A percentile compares a stretch with the other conserved stretches of the same genome.
Conservation (phyloP, 2,888 invertebrate species). For the Cremastobaeus sp. region DNA sequence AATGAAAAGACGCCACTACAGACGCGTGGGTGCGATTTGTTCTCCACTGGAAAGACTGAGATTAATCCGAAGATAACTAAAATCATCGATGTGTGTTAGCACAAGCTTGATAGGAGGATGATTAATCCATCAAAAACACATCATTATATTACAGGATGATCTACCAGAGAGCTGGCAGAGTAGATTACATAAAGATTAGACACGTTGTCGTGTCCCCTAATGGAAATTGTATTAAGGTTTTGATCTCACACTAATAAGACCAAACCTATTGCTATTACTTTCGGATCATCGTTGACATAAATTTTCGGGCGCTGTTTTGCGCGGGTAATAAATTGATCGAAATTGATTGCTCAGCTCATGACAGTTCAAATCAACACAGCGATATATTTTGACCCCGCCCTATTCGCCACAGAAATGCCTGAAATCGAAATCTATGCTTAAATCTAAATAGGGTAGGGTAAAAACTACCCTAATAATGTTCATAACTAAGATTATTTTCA, state of each 20-base stretch:
- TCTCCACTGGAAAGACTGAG: not conserved
- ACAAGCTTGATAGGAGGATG: not conserved
- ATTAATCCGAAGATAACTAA: not conserved
- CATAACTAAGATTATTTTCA: no score
- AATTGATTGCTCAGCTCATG: constrained; percentile 3
- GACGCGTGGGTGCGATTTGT: no score
- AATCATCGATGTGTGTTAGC: not conserved
- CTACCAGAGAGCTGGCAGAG: not conserved
- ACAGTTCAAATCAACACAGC: no score
- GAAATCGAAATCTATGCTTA: no score
- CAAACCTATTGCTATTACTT: constrained; percentile 28
- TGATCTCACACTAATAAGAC: constrained; percentile 26
- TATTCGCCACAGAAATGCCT: no score
- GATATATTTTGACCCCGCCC: no score
- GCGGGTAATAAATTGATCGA: constrained; percentile 22
- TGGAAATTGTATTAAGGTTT: constrained; percentile 30
- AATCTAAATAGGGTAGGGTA: no score
- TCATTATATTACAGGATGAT: constrained; percentile 3
- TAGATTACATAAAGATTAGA: constrained; percentile 22
- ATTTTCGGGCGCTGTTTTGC: constrained; percentile 2
- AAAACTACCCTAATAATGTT: no score
- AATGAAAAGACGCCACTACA: no score
- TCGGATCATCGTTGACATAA: constrained; percentile 21
- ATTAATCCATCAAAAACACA: constrained; percentile 7
- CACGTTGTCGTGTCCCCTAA: constrained; percentile 16